Conservation (phyloP, 2,888 invertebrate genomes). For the Itoplectis maculator region DNA sequence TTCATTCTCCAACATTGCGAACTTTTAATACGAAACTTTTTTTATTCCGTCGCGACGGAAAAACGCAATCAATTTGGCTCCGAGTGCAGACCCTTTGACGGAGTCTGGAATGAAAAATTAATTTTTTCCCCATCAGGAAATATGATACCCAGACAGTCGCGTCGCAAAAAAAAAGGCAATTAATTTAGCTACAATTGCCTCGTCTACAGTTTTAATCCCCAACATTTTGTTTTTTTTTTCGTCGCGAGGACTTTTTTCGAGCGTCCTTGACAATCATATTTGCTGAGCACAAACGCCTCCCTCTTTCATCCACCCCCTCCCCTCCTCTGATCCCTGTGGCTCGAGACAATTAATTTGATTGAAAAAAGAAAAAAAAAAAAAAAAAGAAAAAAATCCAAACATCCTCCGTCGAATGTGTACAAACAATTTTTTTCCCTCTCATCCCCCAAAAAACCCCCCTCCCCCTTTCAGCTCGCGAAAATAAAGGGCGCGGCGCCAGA, state of each 20-base stretch:
- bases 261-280: background rate
- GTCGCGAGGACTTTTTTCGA: too few relatives aligned
- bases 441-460: background rate
- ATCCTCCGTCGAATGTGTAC: background rate
- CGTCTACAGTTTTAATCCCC: background rate
- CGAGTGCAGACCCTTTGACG: too few relatives aligned
- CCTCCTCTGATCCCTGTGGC: background rate
- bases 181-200: background rate
- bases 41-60: too few relatives aligned
- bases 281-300: constrained; percentile 17
- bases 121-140: background rate
- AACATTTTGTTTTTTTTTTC: too few relatives aligned
- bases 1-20: too few relatives aligned
- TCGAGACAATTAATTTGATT: constrained; percentile 13
- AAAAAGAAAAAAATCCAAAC: background rate
- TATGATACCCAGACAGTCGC: too few relatives aligned
- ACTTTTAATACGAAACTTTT: too few relatives aligned
- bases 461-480: constrained; percentile 27
- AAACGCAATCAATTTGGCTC: too few relatives aligned
- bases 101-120: too few relatives aligned
- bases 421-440: constrained; percentile 26
- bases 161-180: background rate
- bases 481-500: constrained; percentile 20
- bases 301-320: too few relatives aligned
- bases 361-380: constrained; percentile 3